Evolutionary conservation across 1,140 invertebrate species (phyloP).

Genomic region (Scylla paramamosain): DNA sequence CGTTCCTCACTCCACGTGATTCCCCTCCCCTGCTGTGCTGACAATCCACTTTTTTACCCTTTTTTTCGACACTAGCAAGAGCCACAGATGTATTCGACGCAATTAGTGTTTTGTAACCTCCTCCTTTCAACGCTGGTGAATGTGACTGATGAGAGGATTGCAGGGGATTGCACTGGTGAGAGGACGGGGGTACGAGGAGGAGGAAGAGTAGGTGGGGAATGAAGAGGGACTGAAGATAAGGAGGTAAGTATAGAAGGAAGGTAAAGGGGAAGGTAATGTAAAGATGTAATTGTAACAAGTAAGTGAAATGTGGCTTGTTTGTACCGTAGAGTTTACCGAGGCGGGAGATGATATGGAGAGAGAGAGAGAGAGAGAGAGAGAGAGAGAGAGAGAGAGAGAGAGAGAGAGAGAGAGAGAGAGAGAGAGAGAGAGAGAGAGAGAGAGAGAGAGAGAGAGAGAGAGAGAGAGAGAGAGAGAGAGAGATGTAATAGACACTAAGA

Average conservation of each 20-base stretch:
- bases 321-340: no score
- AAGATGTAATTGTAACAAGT: not conserved
- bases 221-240: not conserved
- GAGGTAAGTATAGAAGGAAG: not conserved
- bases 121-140: not conserved
- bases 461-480: constrained; percentile 3
- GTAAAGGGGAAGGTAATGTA: not conserved
- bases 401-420: constrained; percentile 63
- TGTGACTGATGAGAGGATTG: not conserved
- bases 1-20: not conserved
- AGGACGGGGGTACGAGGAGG: not conserved
- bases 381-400: constrained; percentile 48
- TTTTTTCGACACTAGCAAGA: not conserved
- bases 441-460: constrained; percentile 60
- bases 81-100: not conserved
- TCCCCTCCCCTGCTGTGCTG: not conserved
- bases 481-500: no score
- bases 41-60: not conserved
- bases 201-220: not conserved
- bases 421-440: constrained; percentile 63
- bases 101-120: not conserved
- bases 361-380: not conserved
- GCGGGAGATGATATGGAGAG: no score
- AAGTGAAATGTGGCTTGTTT: not conserved
- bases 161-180: not conserved